Evolutionary conservation across 2,113 vertebrate species (phyloP).

Genomic region (Tretioscincus oriximinensis): DNA sequence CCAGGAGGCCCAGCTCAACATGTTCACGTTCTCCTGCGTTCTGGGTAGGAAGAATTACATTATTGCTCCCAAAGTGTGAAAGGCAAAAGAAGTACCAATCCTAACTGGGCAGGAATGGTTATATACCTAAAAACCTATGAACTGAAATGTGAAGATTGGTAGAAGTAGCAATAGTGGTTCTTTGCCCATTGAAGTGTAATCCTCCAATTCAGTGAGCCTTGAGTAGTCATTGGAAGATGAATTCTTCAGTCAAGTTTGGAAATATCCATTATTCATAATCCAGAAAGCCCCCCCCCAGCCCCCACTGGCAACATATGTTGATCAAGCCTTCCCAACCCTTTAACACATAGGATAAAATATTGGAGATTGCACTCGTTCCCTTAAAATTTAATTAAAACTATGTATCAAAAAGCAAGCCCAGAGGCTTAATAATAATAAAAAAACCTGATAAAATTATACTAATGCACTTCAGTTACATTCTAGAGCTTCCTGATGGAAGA

Average conservation of each 20-base stretch:
- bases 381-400: slow-evolving; percentile 74
- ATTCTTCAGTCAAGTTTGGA: slow-evolving; percentile 20
- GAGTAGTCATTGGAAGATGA: background rate
- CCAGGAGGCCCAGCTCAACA: no score
- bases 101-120: no score
- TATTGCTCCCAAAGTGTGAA: no score
- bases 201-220: accelerated
- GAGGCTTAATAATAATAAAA: slow-evolving; percentile 54
- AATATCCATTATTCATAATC: background rate
- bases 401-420: slow-evolving; percentile 65
- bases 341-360: slow-evolving; percentile 55
- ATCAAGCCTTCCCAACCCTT: slow-evolving; percentile 49
- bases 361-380: slow-evolving; percentile 61
- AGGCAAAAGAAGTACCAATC: no score
- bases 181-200: background rate
- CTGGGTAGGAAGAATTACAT: no score
- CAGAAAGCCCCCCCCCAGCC: slow-evolving; percentile 5
- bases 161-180: background rate
- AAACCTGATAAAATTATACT: slow-evolving; percentile 64
- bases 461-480: slow-evolving; percentile 62
- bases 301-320: slow-evolving; percentile 40
- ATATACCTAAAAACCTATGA: background rate
- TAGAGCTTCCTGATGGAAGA: slow-evolving; percentile 59
- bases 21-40: no score
- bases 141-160: background rate